Base-by-base conservation (phyloP, 2,113 vertebrate genomes). In the Podarcis muralis region DNA sequence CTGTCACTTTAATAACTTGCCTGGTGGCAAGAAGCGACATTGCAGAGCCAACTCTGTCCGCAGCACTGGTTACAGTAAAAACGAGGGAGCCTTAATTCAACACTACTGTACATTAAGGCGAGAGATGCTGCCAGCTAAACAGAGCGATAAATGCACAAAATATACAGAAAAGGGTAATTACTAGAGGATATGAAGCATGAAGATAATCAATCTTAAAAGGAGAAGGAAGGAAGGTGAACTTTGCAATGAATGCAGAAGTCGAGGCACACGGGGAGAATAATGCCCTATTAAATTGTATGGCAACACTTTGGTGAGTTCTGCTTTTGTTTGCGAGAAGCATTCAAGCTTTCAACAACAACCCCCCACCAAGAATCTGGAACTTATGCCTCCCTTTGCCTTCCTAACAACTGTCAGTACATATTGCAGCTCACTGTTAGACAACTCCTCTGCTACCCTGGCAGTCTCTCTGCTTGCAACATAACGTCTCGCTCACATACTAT, bases 351-450 rank as follows among this genome's bases (percentile, higher is more conserved):
- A 75, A 43, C n/a, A 91, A 48, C 6, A 30, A 6, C 22, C 32
- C 20, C 27, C 37, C 30, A 69, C 0, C 0, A 91, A 87, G 85
- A 93, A 88, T 32, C 4, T 87, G 12, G 6, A 43, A 90, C 81
- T 91, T 92, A 80, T 92, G 57, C 18, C 43, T 76, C 27, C 69
- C 65, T 89, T 71, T 80, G 13, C 35, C 57, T 93, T 84, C 25
- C 30, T 90, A 91, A 85, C 5, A 94, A 90, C 87, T 83, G 78
- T 13, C 65, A 82, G 6, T 4, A 15, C n/a, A 92, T 91, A 89
- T 93, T 94, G 91, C 87, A 87, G 40, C 48, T 93, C 72, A 53
- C 27, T 89, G 22, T 79, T 84, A 93, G 86, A 85, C 85, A 87
- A 89, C n/a, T 87, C 11, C 59, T 96, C 35, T 89, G 71, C 72